A percentile compares a stretch with the other conserved stretches of the same genome.
phyloP scores from a whole-genome alignment of 2,797 vertebrate species.

The Silurus lanzhouensis region DNA sequence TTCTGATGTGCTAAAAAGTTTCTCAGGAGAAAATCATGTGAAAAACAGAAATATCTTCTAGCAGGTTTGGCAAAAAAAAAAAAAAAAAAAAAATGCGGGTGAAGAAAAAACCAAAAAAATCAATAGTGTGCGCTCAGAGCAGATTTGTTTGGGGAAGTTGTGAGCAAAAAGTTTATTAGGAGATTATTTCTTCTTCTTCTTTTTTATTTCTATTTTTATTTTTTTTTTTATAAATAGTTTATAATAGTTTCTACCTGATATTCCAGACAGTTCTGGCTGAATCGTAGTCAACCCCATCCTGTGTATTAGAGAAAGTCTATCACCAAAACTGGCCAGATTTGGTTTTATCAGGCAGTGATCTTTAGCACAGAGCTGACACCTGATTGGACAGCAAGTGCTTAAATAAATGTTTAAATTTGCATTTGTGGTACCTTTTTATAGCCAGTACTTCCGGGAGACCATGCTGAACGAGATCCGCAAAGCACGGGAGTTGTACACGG shows the following conservation, averaged over 20 bases:
- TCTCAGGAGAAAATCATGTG: constrained; percentile 13
- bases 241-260: neutral
- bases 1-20: neutral
- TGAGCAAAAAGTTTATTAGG: neutral
- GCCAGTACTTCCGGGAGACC: constrained; percentile 92
- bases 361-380: neutral
- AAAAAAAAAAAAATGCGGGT: neutral
- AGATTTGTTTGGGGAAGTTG: neutral
- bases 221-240: no score
- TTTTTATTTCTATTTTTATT: no score
- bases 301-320: neutral
- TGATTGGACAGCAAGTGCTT: neutral
- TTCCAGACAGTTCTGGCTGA: neutral
- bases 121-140: neutral
- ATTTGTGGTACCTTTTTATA: constrained; percentile 59
- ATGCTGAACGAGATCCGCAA: constrained; percentile 95
- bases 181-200: neutral
- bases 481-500: constrained; percentile 88
- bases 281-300: neutral
- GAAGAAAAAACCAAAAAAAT: no score
- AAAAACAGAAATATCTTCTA: neutral
- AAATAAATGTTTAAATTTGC: neutral
- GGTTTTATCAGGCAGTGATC: neutral
- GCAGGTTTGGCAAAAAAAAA: neutral
- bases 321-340: neutral